phyloP scores from a whole-genome alignment of 2,797 vertebrate genomes.

The Chanos chanos region DNA sequence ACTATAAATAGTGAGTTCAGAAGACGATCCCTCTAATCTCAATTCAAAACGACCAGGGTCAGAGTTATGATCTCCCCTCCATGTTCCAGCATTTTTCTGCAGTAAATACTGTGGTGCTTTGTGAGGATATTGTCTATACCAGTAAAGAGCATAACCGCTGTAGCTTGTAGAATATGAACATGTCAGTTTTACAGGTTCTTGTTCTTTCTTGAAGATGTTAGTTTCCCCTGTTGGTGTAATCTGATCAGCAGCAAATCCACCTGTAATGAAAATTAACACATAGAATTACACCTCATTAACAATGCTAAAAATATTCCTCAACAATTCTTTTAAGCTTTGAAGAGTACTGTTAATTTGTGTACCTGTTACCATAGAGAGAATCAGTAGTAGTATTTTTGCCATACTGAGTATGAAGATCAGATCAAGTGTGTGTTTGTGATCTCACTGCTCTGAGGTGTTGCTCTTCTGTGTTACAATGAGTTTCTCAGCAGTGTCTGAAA shows the following conservation, averaged over 20 bases:
- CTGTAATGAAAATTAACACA: too few relatives aligned
- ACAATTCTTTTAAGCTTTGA: too few relatives aligned
- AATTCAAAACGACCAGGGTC: conserved; percentile 4
- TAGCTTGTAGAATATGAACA: conserved; percentile 24
- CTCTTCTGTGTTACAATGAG: too few relatives aligned
- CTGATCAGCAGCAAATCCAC: background rate
- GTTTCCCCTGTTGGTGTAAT: background rate
- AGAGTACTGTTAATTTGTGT: too few relatives aligned
- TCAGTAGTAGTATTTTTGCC: too few relatives aligned
- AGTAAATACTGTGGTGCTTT: conserved; percentile 32
- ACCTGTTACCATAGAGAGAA: too few relatives aligned
- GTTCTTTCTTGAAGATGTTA: conserved; percentile 4
- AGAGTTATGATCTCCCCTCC: accelerated
- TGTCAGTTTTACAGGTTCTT: conserved; percentile 33
- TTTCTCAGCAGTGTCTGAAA: too few relatives aligned
- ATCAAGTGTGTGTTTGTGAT: too few relatives aligned
- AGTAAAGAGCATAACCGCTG: accelerated
- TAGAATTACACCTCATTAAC: too few relatives aligned
- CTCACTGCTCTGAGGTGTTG: too few relatives aligned
- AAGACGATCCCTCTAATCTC: background rate
- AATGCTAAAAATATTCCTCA: too few relatives aligned
- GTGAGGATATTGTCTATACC: conserved; percentile 28
- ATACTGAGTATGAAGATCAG: too few relatives aligned
- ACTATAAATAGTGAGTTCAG: conserved; percentile 5
- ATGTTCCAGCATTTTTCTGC: background rate